phyloP scores from a whole-genome alignment of 2,113 vertebrate genomes.

The Marmota flaviventris region DNA sequence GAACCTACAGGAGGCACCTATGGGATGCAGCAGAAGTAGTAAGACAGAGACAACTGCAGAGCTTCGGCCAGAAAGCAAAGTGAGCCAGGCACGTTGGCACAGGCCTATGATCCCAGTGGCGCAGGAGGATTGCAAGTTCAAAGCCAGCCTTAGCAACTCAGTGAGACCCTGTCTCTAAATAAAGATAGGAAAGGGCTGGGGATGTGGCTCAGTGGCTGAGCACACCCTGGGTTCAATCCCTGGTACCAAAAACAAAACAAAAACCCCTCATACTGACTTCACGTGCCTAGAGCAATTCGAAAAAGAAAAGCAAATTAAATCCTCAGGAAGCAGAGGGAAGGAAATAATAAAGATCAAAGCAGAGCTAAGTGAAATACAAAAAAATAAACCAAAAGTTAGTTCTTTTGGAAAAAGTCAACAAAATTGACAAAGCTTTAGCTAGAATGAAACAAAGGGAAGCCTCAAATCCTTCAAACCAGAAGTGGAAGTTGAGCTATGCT shows the following conservation, averaged over 20 bases:
- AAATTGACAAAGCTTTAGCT: background rate
- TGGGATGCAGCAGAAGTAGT: no score
- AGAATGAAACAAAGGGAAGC: background rate
- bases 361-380: background rate
- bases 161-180: no score
- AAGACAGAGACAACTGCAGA: background rate
- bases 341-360: background rate
- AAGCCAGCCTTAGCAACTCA: no score
- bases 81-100: no score
- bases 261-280: background rate
- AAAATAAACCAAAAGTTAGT: background rate
- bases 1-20: background rate
- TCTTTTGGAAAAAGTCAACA: background rate
- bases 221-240: background rate
- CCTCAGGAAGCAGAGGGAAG: background rate
- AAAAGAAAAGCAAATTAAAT: background rate
- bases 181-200: no score
- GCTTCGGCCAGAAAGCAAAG: no score
- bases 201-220: no score
- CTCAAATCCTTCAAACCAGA: background rate
- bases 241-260: no score
- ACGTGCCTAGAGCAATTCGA: background rate
- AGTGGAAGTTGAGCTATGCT: no score
- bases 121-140: no score
- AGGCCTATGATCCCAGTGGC: no score